These are phyloP conservation scores for Catamblyrhynchus diadema DNA, from an alignment of 2,797 vertebrate species.

Conservation along the genomic window DNA sequence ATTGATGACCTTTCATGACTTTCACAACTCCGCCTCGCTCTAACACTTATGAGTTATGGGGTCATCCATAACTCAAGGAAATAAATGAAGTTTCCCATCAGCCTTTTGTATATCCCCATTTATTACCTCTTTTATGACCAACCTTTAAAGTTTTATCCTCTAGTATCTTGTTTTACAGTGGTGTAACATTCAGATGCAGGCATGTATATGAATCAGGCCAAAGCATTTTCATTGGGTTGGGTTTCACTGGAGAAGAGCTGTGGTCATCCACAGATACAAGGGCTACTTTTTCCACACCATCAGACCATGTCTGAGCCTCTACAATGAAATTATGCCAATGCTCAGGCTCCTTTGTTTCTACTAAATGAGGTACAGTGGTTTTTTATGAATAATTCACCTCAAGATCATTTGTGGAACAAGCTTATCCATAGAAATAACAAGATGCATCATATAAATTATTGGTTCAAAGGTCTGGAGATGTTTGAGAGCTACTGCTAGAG, in stretches of 20 bases:
- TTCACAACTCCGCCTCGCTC: background rate
- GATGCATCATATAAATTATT: background rate
- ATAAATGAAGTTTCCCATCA: slow-evolving; percentile 50
- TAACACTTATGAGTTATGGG: slow-evolving; percentile 39
- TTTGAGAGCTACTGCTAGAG: background rate
- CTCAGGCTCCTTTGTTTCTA: background rate
- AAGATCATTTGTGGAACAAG: background rate
- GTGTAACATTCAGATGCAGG: slow-evolving; percentile 9
- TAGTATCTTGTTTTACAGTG: slow-evolving; percentile 25
- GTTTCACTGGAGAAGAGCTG: background rate
- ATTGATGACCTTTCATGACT: slow-evolving; percentile 54
- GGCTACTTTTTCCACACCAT: background rate
- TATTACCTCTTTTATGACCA: slow-evolving; percentile 59
- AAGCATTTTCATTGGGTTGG: background rate
- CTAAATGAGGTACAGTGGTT: background rate
- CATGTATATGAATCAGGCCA: background rate
- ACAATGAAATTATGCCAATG: background rate
- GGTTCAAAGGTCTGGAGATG: background rate
- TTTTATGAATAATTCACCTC: background rate
- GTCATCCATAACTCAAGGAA: slow-evolving; percentile 40
- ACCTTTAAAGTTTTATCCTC: slow-evolving; percentile 58
- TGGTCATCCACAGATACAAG: background rate
- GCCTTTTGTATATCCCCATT: slow-evolving; percentile 47
- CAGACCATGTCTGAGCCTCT: background rate
- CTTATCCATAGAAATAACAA: background rate